These are phyloP conservation scores for Calliopsis andreniformis DNA, from an alignment of 1,140 invertebrate genomes.

Conservation along the genomic window DNA sequence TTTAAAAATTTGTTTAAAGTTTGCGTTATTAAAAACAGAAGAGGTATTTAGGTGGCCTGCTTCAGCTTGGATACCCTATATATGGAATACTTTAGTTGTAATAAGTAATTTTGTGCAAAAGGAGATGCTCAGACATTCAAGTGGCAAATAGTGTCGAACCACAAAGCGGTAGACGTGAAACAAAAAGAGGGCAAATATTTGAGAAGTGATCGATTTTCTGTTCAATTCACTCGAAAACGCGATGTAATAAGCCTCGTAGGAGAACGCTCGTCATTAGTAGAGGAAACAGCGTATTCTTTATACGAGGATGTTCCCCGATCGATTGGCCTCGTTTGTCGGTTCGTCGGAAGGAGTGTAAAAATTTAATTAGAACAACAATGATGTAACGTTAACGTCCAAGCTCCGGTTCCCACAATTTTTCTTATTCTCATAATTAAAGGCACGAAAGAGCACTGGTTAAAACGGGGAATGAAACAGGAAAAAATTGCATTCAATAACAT, in stretches of 20 bases:
- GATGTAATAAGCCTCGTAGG: slow-evolving; percentile 54
- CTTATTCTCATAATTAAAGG: not conserved
- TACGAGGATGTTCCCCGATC: slow-evolving; percentile 52
- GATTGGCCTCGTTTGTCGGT: slow-evolving; percentile 62
- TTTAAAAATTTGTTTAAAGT: no score
- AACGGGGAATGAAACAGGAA: slow-evolving; percentile 12
- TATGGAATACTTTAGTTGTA: no score
- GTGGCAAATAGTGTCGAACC: no score
- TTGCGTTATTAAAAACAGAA: no score
- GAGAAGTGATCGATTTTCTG: slow-evolving; percentile 61
- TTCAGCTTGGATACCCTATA: no score
- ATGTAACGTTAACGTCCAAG: slow-evolving; percentile 22
- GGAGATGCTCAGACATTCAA: no score
- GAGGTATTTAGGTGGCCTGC: no score
- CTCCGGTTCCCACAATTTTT: not conserved
- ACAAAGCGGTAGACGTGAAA: no score
- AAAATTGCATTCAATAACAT: not conserved
- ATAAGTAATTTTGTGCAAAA: no score
- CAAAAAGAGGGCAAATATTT: slow-evolving; percentile 51
- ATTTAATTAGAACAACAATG: slow-evolving; percentile 56
- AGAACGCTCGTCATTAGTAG: slow-evolving; percentile 56
- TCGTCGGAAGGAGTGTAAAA: slow-evolving; percentile 48
- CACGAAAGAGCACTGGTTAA: not conserved
- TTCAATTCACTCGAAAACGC: slow-evolving; percentile 53
- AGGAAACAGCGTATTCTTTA: slow-evolving; percentile 57